Base-by-base conservation (phyloP, 2,888 invertebrate species). In the Halictus ligatus region DNA sequence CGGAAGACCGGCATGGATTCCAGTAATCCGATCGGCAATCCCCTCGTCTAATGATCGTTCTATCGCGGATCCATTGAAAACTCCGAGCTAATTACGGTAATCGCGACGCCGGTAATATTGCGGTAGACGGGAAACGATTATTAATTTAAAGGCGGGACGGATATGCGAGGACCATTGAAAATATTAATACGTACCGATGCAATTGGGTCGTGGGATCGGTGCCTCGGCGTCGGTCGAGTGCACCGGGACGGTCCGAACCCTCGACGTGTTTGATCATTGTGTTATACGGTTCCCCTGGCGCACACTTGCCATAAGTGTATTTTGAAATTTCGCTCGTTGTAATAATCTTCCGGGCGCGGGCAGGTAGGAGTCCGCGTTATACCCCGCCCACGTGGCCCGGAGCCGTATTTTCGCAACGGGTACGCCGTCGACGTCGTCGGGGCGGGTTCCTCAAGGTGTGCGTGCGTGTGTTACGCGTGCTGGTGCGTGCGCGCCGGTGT, bases 261-360 rank as follows among this genome's bases (percentile, higher is more conserved):
- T 89, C 87, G 64, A 80, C 89, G 85, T 93, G 92, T 93, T 94
- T 92, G 93, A 93, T 93, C 93, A 93, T 93, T 92, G 92, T 92
- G 93, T 94, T 93, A 93, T 93, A 93, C 92, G 92, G 92, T 92
- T 93, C 93, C 93, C 93, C 87, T 89, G 93, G 90, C 81, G 92
- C 92, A 91, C 93, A 91, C 92, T 92, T 92, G 91, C 92, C 91
- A 92, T 92, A 92, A 93, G 93, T 93, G 93, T 93, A 93, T 93
- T 93, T 93, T 93, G 93, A 93, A 93, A 92, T 93, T 93, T 92
- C 92, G 90, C 92, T 91, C 90, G 92, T 91, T 92, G 91, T 93
- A 93, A 92, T 93, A 93, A 93, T 92, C 92, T 92, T 91, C 91
- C 92, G 87, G 87, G 71, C 83, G 71, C 83, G 84, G n/a, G 86